phyloP scores from a whole-genome alignment of 2,113 vertebrate species.

The Atlantisia rogersi region DNA sequence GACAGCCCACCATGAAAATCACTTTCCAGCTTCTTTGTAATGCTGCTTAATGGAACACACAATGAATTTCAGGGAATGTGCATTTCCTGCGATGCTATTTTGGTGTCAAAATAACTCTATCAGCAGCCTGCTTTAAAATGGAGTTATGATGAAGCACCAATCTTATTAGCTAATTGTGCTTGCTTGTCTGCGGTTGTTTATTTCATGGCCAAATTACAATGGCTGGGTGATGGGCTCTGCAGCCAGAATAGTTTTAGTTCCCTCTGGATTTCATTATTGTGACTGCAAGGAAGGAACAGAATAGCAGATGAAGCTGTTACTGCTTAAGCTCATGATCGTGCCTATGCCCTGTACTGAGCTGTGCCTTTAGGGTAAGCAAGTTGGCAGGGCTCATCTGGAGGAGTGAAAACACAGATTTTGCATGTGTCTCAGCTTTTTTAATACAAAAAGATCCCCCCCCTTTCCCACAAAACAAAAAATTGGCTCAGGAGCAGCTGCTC shows the following conservation, averaged over 20 bases:
- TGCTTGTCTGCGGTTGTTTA: constrained; percentile 23
- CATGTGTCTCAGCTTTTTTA: background rate
- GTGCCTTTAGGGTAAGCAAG: background rate
- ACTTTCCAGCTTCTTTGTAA: background rate
- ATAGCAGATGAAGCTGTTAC: constrained; percentile 20
- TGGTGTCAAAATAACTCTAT: background rate
- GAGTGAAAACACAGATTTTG: background rate
- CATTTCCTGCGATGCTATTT: background rate
- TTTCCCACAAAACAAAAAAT: background rate
- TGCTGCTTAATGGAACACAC: background rate
- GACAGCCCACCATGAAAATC: background rate
- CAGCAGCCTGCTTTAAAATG: background rate
- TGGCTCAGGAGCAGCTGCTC: background rate
- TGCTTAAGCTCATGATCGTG: background rate
- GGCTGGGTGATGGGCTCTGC: background rate
- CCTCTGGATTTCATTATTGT: constrained; percentile 40
- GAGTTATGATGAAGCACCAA: background rate
- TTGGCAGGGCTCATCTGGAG: background rate
- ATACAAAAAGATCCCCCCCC: background rate
- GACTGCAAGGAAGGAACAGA: constrained; percentile 23
- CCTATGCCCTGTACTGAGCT: background rate
- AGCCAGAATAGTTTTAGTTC: constrained; percentile 39
- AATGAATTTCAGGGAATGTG: background rate
- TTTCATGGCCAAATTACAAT: constrained; percentile 18
- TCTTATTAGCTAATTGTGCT: constrained; percentile 39